Base-by-base conservation (phyloP, 1,140 invertebrate species). In the Ridgeia piscesae region DNA sequence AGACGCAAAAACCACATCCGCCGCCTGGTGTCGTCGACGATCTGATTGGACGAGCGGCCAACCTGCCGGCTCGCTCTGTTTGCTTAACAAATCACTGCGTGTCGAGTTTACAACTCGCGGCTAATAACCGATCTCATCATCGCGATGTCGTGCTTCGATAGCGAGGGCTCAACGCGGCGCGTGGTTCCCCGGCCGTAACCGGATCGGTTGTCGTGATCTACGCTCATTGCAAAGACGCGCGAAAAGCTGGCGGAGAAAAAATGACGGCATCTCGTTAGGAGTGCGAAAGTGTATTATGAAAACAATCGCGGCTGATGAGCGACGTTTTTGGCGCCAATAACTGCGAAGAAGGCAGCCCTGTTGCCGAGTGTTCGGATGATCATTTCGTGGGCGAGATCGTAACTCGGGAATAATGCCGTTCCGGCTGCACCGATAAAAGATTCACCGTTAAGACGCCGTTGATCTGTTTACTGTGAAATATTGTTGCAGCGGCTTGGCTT, bases 41-140 rank as follows among this genome's bases (percentile, higher is more conserved):
- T 77, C 58, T 77, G 58, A 77, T 77, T 77, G 58, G 58, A 21
- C 58, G 58, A 21, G 27, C 58, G 11, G 27, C 58, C 58, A 77
- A 77, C 58, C 58, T 21, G 58, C 27, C 58, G 11, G 58, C 58
- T 77, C 58, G 58, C 17, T 77, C 14, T 77, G 58, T 77, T 77
- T 77, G 58, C 58, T 77, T 77, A 77, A 77, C 58, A 77, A 77
- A 77, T 77, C 58, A 77, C 58, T 77, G 58, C 58, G 58, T 77
- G 58, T 77, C 58, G 6, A 9, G 58, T 77, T 77, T 77, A 77
- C 58, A 77, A 77, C 58, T 77, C 17, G 58, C 11, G 4, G 58
- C 58, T 77, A 77, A 77, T 77, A 21, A 77, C 58, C 58, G 58
- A 77, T 77, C 58, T 77, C 58, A 77, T 77, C 58, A 77, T 21